Evolutionary conservation across 2,888 invertebrate genomes (phyloP).

Genomic region (Caenorhabditis zanzibari): DNA sequence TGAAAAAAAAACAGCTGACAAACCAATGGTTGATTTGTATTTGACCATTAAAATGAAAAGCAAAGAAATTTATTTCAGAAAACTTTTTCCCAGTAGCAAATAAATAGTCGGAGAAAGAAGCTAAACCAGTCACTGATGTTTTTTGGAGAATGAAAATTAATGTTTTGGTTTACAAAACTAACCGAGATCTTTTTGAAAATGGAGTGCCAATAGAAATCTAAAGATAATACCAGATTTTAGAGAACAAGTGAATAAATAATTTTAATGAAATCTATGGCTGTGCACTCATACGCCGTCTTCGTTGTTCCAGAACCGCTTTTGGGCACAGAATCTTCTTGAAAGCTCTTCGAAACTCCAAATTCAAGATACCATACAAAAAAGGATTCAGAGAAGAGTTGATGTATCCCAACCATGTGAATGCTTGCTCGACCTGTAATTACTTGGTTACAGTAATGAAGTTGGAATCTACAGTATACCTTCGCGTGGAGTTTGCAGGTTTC

Average conservation of each 20-base stretch:
- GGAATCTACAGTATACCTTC: slow-evolving; percentile 72
- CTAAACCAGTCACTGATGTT: slow-evolving; percentile 28
- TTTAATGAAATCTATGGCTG: slow-evolving; percentile 56
- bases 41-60: neutral
- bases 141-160: slow-evolving; percentile 21
- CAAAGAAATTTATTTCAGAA: neutral
- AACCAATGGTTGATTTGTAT: neutral
- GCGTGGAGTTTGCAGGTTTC: slow-evolving; percentile 82
- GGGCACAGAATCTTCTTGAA: slow-evolving; percentile 83
- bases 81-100: neutral
- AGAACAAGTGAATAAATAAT: slow-evolving; percentile 6
- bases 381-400: slow-evolving; percentile 83
- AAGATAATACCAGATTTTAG: neutral
- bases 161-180: slow-evolving; percentile 35
- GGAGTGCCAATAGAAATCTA: neutral
- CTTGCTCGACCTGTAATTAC: slow-evolving; percentile 80
- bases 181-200: slow-evolving; percentile 41
- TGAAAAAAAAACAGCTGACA: neutral
- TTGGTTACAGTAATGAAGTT: neutral
- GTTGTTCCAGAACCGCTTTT: slow-evolving; percentile 74
- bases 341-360: slow-evolving; percentile 83
- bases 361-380: slow-evolving; percentile 83
- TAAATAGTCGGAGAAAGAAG: neutral
- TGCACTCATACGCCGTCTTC: slow-evolving; percentile 70
- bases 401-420: slow-evolving; percentile 83